These are phyloP conservation scores for Datnioides undecimradiatus DNA, from an alignment of 2,113 vertebrate species.

Conservation along the genomic window DNA sequence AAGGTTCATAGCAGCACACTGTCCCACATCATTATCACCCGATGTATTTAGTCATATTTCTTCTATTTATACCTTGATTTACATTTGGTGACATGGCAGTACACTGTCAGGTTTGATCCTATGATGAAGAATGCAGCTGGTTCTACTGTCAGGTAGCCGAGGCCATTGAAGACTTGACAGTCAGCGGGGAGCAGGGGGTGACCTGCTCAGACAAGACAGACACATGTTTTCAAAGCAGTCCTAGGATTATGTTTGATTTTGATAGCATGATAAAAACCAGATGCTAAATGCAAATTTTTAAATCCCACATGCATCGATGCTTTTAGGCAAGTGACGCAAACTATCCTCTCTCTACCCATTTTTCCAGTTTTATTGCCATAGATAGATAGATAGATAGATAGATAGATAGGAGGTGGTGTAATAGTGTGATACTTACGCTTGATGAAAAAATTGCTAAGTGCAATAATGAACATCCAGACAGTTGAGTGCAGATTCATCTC, in stretches of 20 bases:
- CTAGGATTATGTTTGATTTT: background rate
- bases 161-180: background rate
- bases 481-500: slow-evolving; percentile 64
- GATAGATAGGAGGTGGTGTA: too few species aligned
- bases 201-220: slow-evolving; percentile 24
- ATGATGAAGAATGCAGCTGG: slow-evolving; percentile 66
- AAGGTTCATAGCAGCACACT: too few species aligned
- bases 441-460: slow-evolving; percentile 52
- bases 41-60: background rate
- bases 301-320: background rate
- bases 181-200: slow-evolving; percentile 27
- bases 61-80: background rate
- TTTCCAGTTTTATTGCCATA: background rate
- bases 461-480: slow-evolving; percentile 43
- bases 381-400: background rate
- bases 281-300: background rate
- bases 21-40: too few species aligned
- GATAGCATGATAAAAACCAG: background rate
- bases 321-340: background rate
- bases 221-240: background rate
- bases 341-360: background rate
- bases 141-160: slow-evolving; percentile 70
- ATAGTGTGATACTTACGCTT: slow-evolving; percentile 63
- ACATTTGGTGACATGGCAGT: slow-evolving; percentile 69
- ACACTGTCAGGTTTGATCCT: slow-evolving; percentile 80